A percentile compares a stretch with the other conserved stretches of the same genome.
Evolutionary conservation across 2,113 vertebrate species (phyloP).

Genomic region (Prochilodus magdalenae): DNA sequence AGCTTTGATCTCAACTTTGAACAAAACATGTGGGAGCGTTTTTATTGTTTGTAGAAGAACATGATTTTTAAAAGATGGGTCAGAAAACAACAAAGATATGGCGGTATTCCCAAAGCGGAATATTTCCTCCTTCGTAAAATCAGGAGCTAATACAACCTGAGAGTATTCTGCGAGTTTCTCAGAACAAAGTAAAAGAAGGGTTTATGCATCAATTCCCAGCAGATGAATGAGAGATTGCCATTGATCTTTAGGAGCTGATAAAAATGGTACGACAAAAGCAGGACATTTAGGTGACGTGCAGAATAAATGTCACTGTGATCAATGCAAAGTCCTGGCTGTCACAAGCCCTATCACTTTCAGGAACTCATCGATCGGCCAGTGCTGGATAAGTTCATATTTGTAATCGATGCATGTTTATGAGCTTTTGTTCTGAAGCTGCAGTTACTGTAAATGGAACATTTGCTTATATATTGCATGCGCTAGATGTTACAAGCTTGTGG

Average conservation of each 20-base stretch:
- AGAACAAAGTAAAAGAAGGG: constrained; percentile 58
- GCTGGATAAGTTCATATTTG: constrained; percentile 83
- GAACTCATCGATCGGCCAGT: constrained; percentile 81
- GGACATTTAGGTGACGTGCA: constrained; percentile 85
- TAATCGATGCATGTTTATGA: constrained; percentile 51
- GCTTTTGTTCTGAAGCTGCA: background rate
- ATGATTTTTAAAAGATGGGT: constrained; percentile 67
- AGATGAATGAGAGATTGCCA: constrained; percentile 47
- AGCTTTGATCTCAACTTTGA: constrained; percentile 71
- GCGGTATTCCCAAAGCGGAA: constrained; percentile 19
- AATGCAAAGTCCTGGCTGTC: constrained; percentile 85
- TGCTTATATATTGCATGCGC: too few relatives aligned
- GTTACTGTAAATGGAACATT: background rate
- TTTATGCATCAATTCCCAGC: constrained; percentile 40
- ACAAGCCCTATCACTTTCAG: constrained; percentile 81
- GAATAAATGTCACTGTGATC: constrained; percentile 92
- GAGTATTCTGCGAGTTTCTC: constrained; percentile 24
- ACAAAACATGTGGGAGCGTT: constrained; percentile 66
- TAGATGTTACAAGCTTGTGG: background rate
- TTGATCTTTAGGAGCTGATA: constrained; percentile 75
- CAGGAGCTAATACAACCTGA: background rate
- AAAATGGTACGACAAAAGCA: constrained; percentile 83
- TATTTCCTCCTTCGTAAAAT: background rate
- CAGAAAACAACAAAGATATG: constrained; percentile 53
- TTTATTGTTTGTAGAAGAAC: constrained; percentile 63